A percentile compares a stretch with the other conserved stretches of the same genome.
phyloP scores from a whole-genome alignment of 2,888 invertebrate species.

The Caenorhabditis uteleia region DNA sequence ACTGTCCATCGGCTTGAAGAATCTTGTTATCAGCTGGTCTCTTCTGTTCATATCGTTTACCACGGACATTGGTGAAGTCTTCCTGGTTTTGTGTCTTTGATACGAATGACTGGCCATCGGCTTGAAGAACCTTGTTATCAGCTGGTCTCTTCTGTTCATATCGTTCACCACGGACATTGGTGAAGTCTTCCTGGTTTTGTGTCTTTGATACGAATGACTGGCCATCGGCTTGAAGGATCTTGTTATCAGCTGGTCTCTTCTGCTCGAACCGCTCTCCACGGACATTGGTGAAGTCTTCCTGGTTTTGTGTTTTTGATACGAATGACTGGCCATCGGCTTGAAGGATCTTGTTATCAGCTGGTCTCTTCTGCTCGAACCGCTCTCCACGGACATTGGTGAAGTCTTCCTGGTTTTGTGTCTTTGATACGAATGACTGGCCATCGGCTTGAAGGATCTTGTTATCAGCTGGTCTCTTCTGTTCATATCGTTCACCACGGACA shows the following conservation, averaged over 20 bases:
- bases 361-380: slow-evolving; percentile 7
- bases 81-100: slow-evolving; percentile 14
- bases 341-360: slow-evolving; percentile 13
- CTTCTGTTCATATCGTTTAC: slow-evolving; percentile 9
- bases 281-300: slow-evolving; percentile 11
- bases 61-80: slow-evolving; percentile 11
- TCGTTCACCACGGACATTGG: slow-evolving; percentile 7
- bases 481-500: slow-evolving; percentile 13
- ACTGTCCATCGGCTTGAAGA: slow-evolving; percentile 5
- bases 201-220: slow-evolving; percentile 6
- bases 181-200: slow-evolving; percentile 15
- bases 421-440: slow-evolving; percentile 7
- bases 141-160: slow-evolving; percentile 8
- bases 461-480: slow-evolving; percentile 6
- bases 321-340: slow-evolving; percentile 10
- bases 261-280: slow-evolving; percentile 9
- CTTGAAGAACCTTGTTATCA: slow-evolving; percentile 15
- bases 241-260: slow-evolving; percentile 7
- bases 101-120: slow-evolving; percentile 8
- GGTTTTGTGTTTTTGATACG: slow-evolving; percentile 12
- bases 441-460: slow-evolving; percentile 11
- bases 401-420: slow-evolving; percentile 15
- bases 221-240: slow-evolving; percentile 7
- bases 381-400: slow-evolving; percentile 11
- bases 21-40: slow-evolving; percentile 7